Conservation (phyloP, 2,797 vertebrate genomes). For the Toxotes lorentzi region DNA sequence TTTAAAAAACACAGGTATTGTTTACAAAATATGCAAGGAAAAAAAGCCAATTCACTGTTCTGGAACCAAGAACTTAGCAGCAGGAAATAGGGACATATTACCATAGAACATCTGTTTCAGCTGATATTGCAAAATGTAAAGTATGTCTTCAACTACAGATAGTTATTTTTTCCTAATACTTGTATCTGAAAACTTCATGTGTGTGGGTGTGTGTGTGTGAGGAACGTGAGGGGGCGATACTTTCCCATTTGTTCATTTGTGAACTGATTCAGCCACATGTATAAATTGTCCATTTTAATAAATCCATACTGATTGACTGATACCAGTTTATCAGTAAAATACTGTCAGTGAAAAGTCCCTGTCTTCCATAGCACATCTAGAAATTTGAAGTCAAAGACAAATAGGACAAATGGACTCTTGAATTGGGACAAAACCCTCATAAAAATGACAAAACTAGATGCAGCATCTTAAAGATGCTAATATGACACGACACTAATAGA, state of each 20-base stretch:
- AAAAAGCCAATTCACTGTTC: not conserved
- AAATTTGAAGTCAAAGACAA: not conserved
- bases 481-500: constrained; percentile 21
- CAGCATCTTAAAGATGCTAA: constrained; percentile 17
- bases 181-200: not conserved
- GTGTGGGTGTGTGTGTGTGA: not conserved
- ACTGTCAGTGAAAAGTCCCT: not conserved
- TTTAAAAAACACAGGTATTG: not conserved
- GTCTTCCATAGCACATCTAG: not conserved
- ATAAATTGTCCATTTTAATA: not conserved
- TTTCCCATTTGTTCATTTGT: not conserved
- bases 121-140: not conserved
- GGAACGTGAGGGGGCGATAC: too few species aligned
- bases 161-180: not conserved
- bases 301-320: too few species aligned
- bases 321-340: constrained; percentile 4
- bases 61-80: constrained; percentile 2
- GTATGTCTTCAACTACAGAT: not conserved
- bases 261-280: not conserved
- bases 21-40: not conserved
- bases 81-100: constrained; percentile 9
- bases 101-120: not conserved
- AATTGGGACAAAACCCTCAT: not conserved
- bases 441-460: not conserved
- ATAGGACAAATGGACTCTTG: not conserved